Evolutionary conservation across 2,888 invertebrate genomes (phyloP).

Genomic region (Orthosia gothica): DNA sequence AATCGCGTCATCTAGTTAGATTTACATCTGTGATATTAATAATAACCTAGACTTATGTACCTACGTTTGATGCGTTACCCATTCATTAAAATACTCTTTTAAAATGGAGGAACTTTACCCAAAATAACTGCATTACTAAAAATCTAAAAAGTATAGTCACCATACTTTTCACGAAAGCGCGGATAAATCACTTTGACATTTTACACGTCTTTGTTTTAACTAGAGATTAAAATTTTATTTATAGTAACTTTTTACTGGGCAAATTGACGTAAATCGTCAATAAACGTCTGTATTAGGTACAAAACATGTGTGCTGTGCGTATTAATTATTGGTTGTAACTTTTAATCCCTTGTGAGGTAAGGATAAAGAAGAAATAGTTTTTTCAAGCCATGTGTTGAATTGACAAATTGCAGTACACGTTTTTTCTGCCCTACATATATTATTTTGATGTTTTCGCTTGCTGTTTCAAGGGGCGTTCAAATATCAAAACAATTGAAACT

Average conservation of each 20-base stretch:
- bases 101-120: not conserved
- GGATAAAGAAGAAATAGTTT: conserved; percentile 9
- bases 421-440: not conserved
- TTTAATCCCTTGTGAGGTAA: conserved; percentile 41
- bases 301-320: conserved; percentile 49
- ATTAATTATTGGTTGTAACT: conserved; percentile 45
- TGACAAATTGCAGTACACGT: conserved; percentile 20
- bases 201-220: conserved; percentile 70
- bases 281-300: conserved; percentile 48
- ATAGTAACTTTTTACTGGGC: conserved; percentile 56
- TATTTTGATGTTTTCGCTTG: conserved; percentile 9
- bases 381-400: conserved; percentile 9
- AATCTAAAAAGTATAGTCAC: conserved; percentile 50
- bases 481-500: conserved; percentile 1
- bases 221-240: conserved; percentile 61
- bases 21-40: too few relatives aligned
- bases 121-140: not conserved
- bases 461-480: conserved; percentile 9
- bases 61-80: not conserved
- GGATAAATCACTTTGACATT: conserved; percentile 77
- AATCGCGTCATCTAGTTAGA: too few relatives aligned
- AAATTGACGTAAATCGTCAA: conserved; percentile 59
- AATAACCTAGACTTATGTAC: too few relatives aligned
- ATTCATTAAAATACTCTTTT: not conserved
- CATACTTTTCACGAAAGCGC: conserved; percentile 55